These are phyloP conservation scores for Myathropa florea DNA, from an alignment of 2,888 invertebrate genomes.

Conservation along the genomic window DNA sequence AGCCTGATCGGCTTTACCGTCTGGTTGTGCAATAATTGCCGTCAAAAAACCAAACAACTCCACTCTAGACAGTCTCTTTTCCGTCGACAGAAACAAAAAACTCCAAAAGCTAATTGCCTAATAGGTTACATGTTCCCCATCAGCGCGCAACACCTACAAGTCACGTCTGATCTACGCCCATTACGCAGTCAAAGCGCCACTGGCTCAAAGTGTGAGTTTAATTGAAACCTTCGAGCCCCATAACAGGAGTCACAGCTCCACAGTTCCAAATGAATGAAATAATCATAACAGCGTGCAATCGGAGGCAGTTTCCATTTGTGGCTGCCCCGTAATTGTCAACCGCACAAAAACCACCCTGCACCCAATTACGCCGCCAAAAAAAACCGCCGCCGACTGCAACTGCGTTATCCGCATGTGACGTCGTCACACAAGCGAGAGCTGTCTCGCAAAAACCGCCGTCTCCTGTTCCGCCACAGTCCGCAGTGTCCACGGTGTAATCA, in stretches of 20 bases:
- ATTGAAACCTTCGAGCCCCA: conserved; percentile 14
- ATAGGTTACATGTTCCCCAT: neutral
- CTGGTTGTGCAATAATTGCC: neutral
- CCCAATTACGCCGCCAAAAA: conserved; percentile 9
- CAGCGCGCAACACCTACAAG: conserved; percentile 5
- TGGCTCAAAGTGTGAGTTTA: conserved; percentile 18
- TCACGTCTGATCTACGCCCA: neutral
- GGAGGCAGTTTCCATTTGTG: conserved; percentile 12
- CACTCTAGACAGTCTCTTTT: neutral
- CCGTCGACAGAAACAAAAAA: neutral
- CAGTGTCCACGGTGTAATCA: neutral
- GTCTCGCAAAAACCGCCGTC: neutral
- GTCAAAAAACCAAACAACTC: neutral
- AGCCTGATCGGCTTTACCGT: no score
- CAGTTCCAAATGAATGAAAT: conserved; percentile 12
- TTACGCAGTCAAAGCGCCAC: conserved; percentile 10
- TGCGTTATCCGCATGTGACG: conserved; percentile 14
- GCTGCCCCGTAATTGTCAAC: conserved; percentile 21
- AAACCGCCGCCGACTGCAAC: neutral
- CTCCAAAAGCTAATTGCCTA: neutral
- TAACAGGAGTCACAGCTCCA: neutral
- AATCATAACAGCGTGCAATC: conserved; percentile 14
- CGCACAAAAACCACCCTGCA: conserved; percentile 14
- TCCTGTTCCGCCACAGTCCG: neutral
- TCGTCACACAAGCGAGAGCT: neutral